These are phyloP conservation scores for Leptinotarsa texana DNA, from an alignment of 1,140 invertebrate species.

Conservation along the genomic window DNA sequence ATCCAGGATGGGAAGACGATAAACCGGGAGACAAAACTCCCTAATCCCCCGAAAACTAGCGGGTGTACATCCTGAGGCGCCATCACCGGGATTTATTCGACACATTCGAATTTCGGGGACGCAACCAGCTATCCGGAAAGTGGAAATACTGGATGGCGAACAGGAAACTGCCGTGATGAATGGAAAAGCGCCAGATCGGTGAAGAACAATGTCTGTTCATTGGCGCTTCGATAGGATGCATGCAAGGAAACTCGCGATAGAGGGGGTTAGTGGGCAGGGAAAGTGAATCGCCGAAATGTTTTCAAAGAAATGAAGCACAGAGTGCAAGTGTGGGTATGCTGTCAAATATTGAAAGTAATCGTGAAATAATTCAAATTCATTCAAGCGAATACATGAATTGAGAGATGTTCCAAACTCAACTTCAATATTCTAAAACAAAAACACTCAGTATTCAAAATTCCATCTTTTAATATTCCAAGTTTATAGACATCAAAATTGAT, in stretches of 20 bases:
- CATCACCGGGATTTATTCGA: background rate
- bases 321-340: no score
- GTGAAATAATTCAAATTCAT: no score
- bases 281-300: no score
- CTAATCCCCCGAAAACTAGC: background rate
- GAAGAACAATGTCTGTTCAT: background rate
- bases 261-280: background rate
- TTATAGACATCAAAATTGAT: no score
- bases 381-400: no score
- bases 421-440: no score
- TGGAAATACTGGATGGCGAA: background rate
- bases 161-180: background rate
- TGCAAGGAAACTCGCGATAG: background rate
- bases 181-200: background rate
- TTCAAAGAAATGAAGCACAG: no score
- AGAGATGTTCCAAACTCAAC: no score
- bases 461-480: no score
- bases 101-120: background rate
- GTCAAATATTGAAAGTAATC: no score
- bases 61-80: conserved; percentile 1
- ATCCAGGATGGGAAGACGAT: background rate
- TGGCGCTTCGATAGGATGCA: background rate
- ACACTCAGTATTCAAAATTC: no score
- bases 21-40: background rate
- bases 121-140: background rate